These are phyloP conservation scores for Parnassius glacialis DNA, from an alignment of 2,888 invertebrate genomes.

Conservation along the genomic window DNA sequence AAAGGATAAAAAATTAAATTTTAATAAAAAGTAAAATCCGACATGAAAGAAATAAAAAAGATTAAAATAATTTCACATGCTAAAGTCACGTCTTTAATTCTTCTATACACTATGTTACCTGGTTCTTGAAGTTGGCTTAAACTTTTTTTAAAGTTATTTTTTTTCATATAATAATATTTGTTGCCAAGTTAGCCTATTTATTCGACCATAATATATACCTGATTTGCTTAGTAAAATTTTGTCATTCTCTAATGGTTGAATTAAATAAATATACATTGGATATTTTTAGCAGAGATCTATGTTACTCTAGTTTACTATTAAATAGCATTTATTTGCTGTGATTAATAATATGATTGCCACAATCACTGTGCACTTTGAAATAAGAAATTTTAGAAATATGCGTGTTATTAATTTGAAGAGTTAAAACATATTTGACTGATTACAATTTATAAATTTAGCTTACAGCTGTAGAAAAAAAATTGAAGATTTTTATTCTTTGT, in stretches of 20 bases:
- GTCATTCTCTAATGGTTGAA: background rate
- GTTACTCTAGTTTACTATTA: constrained; percentile 9
- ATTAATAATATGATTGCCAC: background rate
- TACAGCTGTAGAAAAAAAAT: too few relatives aligned
- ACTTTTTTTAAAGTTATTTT: background rate
- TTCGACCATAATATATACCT: background rate
- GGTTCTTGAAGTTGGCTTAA: background rate
- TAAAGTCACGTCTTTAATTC: too few relatives aligned
- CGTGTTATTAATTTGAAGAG: too few relatives aligned
- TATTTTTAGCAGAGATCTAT: constrained; percentile 12
- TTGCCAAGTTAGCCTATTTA: background rate
- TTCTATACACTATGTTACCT: background rate
- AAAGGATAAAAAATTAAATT: too few relatives aligned
- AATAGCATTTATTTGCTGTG: constrained; percentile 21
- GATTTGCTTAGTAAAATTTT: too few relatives aligned
- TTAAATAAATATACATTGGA: background rate
- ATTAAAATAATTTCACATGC: too few relatives aligned
- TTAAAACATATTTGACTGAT: too few relatives aligned
- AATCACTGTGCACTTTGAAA: too few relatives aligned
- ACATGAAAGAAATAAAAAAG: too few relatives aligned
- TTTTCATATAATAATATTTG: background rate
- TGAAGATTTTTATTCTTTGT: too few relatives aligned
- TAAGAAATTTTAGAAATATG: too few relatives aligned
- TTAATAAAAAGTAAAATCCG: background rate
- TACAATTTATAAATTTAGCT: too few relatives aligned